These are phyloP conservation scores for Hirtodrosophila trivittata DNA, from an alignment of 2,888 invertebrate species.

Conservation along the genomic window DNA sequence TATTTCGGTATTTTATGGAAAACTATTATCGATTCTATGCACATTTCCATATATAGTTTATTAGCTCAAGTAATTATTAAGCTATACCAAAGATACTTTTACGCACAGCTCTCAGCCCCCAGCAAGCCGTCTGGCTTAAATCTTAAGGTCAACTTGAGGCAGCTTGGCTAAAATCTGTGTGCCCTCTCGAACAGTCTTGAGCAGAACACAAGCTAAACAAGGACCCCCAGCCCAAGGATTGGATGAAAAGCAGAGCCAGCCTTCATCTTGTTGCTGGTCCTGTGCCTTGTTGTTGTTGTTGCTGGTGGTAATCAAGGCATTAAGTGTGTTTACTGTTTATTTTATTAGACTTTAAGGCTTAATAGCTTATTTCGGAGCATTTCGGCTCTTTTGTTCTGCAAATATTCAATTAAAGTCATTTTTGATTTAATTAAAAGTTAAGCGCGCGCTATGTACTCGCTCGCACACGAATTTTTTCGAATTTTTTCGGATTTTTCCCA, in stretches of 20 bases:
- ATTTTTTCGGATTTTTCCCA: conserved; percentile 29
- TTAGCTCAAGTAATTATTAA: background rate
- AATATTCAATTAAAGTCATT: conserved; percentile 71
- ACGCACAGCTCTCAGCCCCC: background rate
- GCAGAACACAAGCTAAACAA: background rate
- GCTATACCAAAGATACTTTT: background rate
- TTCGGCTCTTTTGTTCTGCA: conserved; percentile 31
- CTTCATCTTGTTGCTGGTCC: background rate
- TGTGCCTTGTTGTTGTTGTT: conserved; percentile 17
- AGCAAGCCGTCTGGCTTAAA: conserved; percentile 30
- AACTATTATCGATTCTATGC: no score
- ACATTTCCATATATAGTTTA: background rate
- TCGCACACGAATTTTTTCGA: no score
- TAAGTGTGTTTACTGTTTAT: conserved; percentile 80
- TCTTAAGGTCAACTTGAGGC: conserved; percentile 67
- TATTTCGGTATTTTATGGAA: no score
- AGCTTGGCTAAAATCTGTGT: conserved; percentile 67
- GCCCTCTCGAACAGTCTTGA: conserved; percentile 6
- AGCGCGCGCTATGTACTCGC: conserved; percentile 11
- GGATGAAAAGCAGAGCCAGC: background rate
- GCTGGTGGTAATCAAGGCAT: conserved; percentile 79
- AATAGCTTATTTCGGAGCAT: conserved; percentile 64
- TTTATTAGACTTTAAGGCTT: conserved; percentile 80
- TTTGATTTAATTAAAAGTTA: conserved; percentile 77
- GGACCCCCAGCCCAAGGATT: background rate